Conservation (phyloP, 2,888 invertebrate species). For the Neoitamus cyanurus region DNA sequence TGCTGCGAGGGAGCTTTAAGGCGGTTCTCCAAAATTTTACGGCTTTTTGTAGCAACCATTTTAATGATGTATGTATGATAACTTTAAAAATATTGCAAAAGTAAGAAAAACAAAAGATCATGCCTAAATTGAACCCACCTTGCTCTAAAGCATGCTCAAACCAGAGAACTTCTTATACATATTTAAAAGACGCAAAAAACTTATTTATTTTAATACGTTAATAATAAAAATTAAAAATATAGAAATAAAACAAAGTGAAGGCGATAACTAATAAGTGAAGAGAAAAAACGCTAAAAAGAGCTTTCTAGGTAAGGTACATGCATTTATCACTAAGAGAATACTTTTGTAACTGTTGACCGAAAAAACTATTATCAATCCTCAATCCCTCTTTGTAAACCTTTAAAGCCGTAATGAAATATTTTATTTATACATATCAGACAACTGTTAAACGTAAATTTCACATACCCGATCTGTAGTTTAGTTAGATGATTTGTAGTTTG, state of each 20-base stretch:
- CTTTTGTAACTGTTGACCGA: too few relatives aligned
- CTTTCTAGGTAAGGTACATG: slow-evolving; percentile 29
- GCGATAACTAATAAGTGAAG: not conserved
- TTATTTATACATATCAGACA: slow-evolving; percentile 17
- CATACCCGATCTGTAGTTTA: not conserved
- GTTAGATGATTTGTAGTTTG: not conserved
- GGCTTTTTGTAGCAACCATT: not conserved
- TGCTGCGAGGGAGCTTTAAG: too few relatives aligned
- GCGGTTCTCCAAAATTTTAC: not conserved
- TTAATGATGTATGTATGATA: not conserved
- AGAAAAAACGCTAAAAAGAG: not conserved
- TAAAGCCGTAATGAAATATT: not conserved
- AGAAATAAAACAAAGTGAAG: not conserved
- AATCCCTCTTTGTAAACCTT: not conserved
- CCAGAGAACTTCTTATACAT: not conserved
- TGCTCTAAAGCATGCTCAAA: not conserved
- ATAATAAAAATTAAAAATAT: not conserved
- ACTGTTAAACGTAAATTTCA: not conserved
- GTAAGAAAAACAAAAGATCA: too few relatives aligned
- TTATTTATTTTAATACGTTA: not conserved
- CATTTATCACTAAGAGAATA: not conserved
- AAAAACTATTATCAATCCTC: not conserved
- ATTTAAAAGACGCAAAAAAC: not conserved
- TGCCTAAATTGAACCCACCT: not conserved
- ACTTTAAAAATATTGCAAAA: not conserved